Evolutionary conservation across 2,888 invertebrate genomes (phyloP).

Genomic region (Tenodera sinensis): DNA sequence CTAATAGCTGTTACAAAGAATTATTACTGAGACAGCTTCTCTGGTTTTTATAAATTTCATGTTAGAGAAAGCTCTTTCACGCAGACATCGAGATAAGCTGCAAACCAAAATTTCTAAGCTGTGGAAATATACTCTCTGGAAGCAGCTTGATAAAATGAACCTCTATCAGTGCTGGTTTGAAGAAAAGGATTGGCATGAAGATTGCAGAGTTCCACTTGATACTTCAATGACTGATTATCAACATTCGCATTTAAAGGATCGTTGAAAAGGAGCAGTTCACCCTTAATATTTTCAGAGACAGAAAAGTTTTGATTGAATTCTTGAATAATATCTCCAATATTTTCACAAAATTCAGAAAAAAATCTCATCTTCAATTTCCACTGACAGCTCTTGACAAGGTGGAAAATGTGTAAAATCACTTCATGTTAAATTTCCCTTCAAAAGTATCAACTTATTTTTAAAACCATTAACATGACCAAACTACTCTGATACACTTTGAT

Average conservation of each 20-base stretch:
- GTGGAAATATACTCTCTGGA: too few species aligned
- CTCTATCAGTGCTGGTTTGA: too few species aligned
- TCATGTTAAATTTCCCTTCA: too few species aligned
- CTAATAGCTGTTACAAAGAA: too few species aligned
- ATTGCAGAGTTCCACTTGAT: background rate
- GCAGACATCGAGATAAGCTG: too few species aligned
- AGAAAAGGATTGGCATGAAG: background rate
- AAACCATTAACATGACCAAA: background rate
- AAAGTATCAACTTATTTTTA: too few species aligned
- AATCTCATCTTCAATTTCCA: background rate
- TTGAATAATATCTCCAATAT: background rate
- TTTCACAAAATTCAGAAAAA: background rate
- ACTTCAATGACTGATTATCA: background rate
- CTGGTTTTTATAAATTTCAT: too few species aligned
- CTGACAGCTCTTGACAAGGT: background rate
- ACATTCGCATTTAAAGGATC: background rate
- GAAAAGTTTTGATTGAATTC: background rate
- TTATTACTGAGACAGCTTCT: too few species aligned
- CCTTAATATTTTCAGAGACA: background rate
- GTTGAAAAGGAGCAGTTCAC: background rate
- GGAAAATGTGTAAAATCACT: background rate
- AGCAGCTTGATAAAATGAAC: too few species aligned
- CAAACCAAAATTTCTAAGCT: too few species aligned
- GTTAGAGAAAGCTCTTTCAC: too few species aligned
- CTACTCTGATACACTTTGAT: too few species aligned